Percentiles rank a stretch among this genome's conserved stretches.
Conservation (phyloP, 2,113 vertebrate genomes). For the Rafetus swinhoei region DNA sequence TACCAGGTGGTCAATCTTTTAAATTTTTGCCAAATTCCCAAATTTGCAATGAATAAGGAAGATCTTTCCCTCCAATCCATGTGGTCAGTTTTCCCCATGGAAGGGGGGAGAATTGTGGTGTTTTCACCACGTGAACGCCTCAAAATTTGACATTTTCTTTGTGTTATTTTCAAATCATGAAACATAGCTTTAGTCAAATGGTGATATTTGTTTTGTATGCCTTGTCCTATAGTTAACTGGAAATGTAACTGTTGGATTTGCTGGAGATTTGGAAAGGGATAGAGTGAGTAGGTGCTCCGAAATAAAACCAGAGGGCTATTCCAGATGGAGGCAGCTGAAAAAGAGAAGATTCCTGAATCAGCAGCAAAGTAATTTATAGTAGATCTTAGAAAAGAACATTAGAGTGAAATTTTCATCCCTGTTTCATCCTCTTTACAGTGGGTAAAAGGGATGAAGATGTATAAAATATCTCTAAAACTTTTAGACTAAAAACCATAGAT, state of each 20-base stretch:
- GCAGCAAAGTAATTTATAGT: not conserved
- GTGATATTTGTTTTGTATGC: not conserved
- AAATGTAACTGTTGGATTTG: not conserved
- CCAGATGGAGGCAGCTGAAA: not conserved
- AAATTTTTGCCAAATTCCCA: not conserved
- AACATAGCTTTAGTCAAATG: not conserved
- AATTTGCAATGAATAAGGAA: too few relatives aligned
- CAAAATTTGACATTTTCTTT: constrained; percentile 1
- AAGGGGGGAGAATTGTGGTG: not conserved
- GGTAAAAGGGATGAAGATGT: not conserved
- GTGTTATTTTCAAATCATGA: not conserved
- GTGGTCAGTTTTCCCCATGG: not conserved
- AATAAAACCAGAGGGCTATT: not conserved
- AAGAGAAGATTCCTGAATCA: not conserved
- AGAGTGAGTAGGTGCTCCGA: not conserved
- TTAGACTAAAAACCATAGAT: not conserved
- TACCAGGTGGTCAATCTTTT: not conserved
- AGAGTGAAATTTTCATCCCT: not conserved
- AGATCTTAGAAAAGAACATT: not conserved
- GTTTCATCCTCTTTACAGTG: not conserved
- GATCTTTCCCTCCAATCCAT: not conserved
- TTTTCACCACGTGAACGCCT: not conserved
- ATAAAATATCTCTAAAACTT: not conserved
- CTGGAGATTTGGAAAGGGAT: not conserved
- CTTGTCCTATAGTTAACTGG: not conserved